Evolutionary conservation across 1,140 invertebrate genomes (phyloP), one percentile per base, ranked within the genome.

Genomic region (Lepidurus apus): DNA sequence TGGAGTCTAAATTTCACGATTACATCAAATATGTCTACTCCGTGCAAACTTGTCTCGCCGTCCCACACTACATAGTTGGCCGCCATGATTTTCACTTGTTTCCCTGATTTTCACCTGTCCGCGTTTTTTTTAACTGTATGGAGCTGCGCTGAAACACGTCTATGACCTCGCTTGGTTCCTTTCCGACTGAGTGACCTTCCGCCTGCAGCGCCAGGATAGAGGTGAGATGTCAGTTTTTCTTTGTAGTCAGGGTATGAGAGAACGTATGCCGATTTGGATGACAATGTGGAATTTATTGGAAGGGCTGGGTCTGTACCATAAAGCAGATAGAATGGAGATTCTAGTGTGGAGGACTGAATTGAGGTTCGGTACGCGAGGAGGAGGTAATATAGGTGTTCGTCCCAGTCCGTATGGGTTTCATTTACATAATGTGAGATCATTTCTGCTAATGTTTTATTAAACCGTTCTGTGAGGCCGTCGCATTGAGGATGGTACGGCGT

Each of bases 371-470:
- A 44, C 11, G 75, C 75, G 5, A 42, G 21, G 5, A 76, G 24
- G 6, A 76, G 24, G 43, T 76, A 76, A 8, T 1, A 9, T 7
- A 76, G 43, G 7, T 44, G 42, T 17, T 76, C 42, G 11, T 76
- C 75, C 75, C 75, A 76, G 11, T 47, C 8, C 6, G 5, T 7
- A 13, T 21, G 42, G 24, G 26, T 34, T 1, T 73, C 17, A 34
- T 21, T 17, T 34, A 76, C 74, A 11, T 78, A 81, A 9, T 76
- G 26, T 4, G 79, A 45, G 5, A 83, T 73, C 81, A 80, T 81
- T 6, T 80, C 65, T 21, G 74, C 26, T 1, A 83, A 47, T 17
- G 84, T 83, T 6, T 77, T 43, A 76, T 83, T 84, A 34, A 82
- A 80, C 26, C 82, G 73, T 78, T 84, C 81, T 9, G 81, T 80